These are phyloP conservation scores for Limnephilus marmoratus DNA, from an alignment of 2,888 invertebrate genomes.

Conservation along the genomic window DNA sequence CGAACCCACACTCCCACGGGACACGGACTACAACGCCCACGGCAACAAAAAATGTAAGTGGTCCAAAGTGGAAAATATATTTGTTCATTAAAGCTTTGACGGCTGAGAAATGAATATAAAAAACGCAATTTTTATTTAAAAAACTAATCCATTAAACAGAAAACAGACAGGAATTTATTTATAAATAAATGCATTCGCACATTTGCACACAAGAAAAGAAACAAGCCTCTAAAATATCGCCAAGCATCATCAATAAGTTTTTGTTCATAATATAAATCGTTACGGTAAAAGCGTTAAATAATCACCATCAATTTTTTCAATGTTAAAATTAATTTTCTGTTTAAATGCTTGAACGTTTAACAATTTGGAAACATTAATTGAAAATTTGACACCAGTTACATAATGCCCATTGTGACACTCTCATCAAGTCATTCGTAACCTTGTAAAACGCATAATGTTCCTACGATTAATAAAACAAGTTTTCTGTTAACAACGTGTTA, in stretches of 20 bases:
- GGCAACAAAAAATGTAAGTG: conserved; percentile 7
- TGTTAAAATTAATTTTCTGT: not conserved
- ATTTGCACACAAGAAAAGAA: not conserved
- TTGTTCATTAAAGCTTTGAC: not conserved
- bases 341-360: not conserved
- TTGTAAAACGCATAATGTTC: not conserved
- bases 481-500: not conserved
- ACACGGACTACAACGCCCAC: conserved; percentile 8
- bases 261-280: not conserved
- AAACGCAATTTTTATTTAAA: not conserved
- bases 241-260: not conserved
- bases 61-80: not conserved
- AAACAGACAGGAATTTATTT: not conserved
- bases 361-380: not conserved
- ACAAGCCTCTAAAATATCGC: not conserved
- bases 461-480: not conserved
- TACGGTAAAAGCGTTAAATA: not conserved
- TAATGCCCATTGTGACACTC: not conserved
- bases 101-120: not conserved
- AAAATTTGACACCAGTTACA: not conserved
- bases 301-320: not conserved
- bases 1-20: conserved; percentile 63
- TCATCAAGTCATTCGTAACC: not conserved
- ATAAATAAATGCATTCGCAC: not conserved
- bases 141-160: not conserved